Evolutionary conservation across 2,113 vertebrate species (phyloP).

Genomic region (Loxodonta africana): DNA sequence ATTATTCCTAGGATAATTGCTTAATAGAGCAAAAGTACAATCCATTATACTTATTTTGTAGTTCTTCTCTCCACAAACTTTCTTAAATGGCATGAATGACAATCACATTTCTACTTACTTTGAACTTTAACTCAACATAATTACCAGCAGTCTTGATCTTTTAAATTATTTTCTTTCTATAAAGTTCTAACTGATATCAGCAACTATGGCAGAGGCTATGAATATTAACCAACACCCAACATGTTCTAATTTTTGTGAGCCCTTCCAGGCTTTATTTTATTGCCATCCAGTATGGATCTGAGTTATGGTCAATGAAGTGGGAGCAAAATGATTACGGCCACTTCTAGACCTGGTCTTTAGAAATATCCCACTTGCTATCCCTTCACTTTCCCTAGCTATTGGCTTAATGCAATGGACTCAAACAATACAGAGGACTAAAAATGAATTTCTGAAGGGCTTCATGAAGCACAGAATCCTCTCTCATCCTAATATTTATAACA

Average conservation of each 20-base stretch:
- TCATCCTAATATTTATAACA: not conserved
- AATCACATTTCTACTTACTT: not conserved
- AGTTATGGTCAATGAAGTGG: not conserved
- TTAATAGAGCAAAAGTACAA: constrained; percentile 30
- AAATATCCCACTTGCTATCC: not conserved
- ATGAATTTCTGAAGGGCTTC: not conserved
- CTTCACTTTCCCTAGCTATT: not conserved
- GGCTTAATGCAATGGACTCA: not conserved
- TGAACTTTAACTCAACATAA: not conserved
- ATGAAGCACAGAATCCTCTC: not conserved
- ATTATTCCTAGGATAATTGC: constrained; percentile 41
- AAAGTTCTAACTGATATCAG: not conserved
- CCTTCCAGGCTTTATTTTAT: not conserved
- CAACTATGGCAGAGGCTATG: not conserved
- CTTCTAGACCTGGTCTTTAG: not conserved
- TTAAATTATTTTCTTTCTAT: not conserved
- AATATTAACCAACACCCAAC: not conserved
- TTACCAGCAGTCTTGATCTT: not conserved
- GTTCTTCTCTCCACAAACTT: not conserved
- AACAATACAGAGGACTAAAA: not conserved
- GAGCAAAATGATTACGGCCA: not conserved
- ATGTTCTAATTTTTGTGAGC: not conserved
- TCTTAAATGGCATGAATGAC: not conserved
- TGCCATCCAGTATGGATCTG: not conserved
- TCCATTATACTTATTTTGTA: constrained; percentile 38